Evolutionary conservation across 2,113 vertebrate genomes (phyloP), one percentile per base, ranked within the genome.

Genomic region (Cephalopterus ornatus): DNA sequence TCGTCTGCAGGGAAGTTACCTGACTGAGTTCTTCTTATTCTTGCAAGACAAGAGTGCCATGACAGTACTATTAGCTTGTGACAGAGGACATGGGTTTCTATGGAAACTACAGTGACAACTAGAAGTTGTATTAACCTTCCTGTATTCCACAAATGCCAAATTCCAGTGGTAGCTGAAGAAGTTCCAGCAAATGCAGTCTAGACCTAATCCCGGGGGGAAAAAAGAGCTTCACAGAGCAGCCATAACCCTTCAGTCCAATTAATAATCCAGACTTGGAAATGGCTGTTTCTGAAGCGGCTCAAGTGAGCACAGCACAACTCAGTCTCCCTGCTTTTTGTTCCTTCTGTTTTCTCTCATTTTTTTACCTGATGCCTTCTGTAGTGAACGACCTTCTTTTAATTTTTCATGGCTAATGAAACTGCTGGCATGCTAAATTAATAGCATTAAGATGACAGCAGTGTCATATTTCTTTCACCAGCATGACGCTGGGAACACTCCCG

Each of bases 21-120:
- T 35, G 99, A 99, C 90, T 99, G 99, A 41, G 99, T 99, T 97
- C 99, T 99, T 92, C 99, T 98, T 91, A 99, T 98, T 97, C 99
- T 99, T 96, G 79, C 76, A 89, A 93, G 94, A 97, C 39, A 77
- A 94, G 88, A 91, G 76, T 77, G 56, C 53, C 88, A 74, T 6
- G 22, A 85, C 10, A 90, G 42, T 30, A 39, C 55, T 49, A 11
- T 97, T 95, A 97, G 89, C 88, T 66, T 87, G 32, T 30, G 66
- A 53, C 21, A 83, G 37, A 47, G 37, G 71, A 17, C 17, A 44
- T 10, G 7, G 37, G 44, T n/a, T 87, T 74, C 2, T 59, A 24
- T 15, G 52, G 91, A 92, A 94, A 85, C 62, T 78, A 50, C 20
- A 74, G 37, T 8, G 56, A 87, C 72, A 91, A 20, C 56, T 81